Percentiles rank a stretch among this genome's conserved stretches.
phyloP scores from a whole-genome alignment of 1,140 invertebrate species.

The Callitettix versicolor region DNA sequence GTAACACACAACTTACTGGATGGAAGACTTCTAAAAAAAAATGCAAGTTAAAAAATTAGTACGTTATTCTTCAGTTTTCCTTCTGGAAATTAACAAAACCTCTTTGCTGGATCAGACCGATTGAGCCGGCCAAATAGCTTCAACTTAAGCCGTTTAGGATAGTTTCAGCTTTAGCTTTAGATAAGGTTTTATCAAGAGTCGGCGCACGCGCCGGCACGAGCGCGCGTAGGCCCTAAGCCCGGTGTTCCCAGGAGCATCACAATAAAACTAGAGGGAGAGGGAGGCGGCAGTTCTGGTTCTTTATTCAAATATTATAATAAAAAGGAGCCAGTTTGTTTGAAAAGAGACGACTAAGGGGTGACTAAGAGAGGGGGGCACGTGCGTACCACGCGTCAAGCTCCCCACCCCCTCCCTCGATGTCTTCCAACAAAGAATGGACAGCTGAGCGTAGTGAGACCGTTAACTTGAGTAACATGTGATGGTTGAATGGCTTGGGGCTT shows the following conservation, averaged over 20 bases:
- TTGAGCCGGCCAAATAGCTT: too few relatives aligned
- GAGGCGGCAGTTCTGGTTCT: slow-evolving; percentile 14
- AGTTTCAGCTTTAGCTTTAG: neutral
- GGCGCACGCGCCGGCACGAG: neutral
- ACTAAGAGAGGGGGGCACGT: slow-evolving; percentile 5
- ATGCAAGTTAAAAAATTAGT: too few relatives aligned
- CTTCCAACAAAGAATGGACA: too few relatives aligned
- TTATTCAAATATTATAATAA: slow-evolving; percentile 20
- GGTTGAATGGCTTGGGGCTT: too few relatives aligned
- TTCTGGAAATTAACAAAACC: too few relatives aligned
- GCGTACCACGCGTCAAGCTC: slow-evolving; percentile 7
- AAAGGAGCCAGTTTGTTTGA: slow-evolving; percentile 18
- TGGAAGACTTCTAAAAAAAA: too few relatives aligned
- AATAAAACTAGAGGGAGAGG: neutral
- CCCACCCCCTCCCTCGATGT: neutral
- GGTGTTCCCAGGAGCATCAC: slow-evolving; percentile 5
- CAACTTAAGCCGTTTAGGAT: too few relatives aligned
- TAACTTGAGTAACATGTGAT: too few relatives aligned
- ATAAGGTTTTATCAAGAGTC: neutral
- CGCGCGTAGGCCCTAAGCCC: neutral
- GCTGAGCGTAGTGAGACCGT: too few relatives aligned
- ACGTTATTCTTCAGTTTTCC: too few relatives aligned
- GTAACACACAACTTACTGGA: too few relatives aligned
- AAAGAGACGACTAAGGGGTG: slow-evolving; percentile 6
- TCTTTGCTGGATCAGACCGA: too few relatives aligned